Conservation (phyloP, 2,113 vertebrate species). For the Engraulis encrasicolus region DNA sequence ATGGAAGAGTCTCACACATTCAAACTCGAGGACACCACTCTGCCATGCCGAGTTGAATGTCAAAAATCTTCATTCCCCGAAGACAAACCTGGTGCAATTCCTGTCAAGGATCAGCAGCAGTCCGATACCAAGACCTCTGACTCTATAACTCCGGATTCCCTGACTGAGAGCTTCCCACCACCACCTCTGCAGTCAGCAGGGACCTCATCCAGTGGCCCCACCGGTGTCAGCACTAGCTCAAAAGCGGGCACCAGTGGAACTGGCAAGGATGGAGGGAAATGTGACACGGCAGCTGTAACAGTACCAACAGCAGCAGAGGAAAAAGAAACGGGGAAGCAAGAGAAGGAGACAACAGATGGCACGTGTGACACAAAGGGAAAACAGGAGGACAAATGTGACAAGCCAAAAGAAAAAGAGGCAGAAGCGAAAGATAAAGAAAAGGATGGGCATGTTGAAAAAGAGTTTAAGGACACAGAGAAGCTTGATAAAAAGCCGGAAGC, state of each 20-base stretch:
- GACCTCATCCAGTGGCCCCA: slow-evolving; percentile 74
- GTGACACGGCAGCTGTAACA: slow-evolving; percentile 49
- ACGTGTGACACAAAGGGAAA: slow-evolving; percentile 32
- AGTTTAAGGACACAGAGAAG: slow-evolving; percentile 45
- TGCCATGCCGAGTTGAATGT: slow-evolving; percentile 72
- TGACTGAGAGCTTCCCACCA: slow-evolving; percentile 56
- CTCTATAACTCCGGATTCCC: slow-evolving; percentile 43
- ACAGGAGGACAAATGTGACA: slow-evolving; percentile 23
- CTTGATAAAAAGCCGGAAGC: slow-evolving; percentile 38
- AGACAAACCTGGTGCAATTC: slow-evolving; percentile 50
- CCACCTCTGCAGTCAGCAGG: slow-evolving; percentile 47
- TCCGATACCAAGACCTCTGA: slow-evolving; percentile 46
- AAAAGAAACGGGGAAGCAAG: slow-evolving; percentile 32
- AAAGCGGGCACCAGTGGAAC: slow-evolving; percentile 47
- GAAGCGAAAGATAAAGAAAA: slow-evolving; percentile 43
- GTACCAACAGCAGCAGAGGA: background rate
- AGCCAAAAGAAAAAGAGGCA: slow-evolving; percentile 48
- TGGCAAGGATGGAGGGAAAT: slow-evolving; percentile 44
- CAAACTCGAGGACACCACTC: slow-evolving; percentile 65
- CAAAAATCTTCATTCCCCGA: slow-evolving; percentile 58
- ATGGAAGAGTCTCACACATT: slow-evolving; percentile 59
- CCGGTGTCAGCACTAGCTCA: slow-evolving; percentile 75
- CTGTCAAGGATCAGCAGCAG: slow-evolving; percentile 49
- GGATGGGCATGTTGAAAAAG: slow-evolving; percentile 40
- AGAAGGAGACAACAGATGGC: slow-evolving; percentile 26